Percentiles rank a stretch among this genome's conserved stretches.
These are phyloP conservation scores for Gisinianus flammeolus DNA, from an alignment of 2,888 invertebrate genomes.

Conservation along the genomic window DNA sequence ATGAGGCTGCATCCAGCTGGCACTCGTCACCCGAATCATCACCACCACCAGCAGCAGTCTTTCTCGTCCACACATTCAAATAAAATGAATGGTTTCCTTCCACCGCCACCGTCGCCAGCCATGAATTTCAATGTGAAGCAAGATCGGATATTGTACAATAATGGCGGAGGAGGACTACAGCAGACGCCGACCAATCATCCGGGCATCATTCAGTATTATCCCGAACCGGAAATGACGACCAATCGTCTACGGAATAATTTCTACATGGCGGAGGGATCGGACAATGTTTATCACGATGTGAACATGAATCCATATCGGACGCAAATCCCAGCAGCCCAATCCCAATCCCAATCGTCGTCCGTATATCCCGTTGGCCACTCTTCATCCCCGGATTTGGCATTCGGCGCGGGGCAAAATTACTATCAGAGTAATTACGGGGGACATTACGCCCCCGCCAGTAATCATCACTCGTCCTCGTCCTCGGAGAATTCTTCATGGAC, in stretches of 20 bases:
- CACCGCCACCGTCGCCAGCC: too few species aligned
- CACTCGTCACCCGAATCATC: neutral
- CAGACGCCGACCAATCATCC: neutral
- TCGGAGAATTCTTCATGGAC: constrained; percentile 46
- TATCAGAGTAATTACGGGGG: constrained; percentile 16
- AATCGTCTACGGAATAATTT: too few species aligned
- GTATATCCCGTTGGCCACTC: neutral
- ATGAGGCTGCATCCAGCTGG: neutral
- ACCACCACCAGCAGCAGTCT: neutral
- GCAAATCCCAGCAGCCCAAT: neutral
- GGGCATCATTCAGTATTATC: neutral
- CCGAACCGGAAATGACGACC: neutral
- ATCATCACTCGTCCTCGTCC: constrained; percentile 13
- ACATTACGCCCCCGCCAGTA: neutral
- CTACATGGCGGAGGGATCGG: constrained; percentile 21
- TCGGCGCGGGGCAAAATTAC: constrained; percentile 30
- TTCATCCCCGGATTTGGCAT: neutral
- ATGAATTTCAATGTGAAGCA: constrained; percentile 31
- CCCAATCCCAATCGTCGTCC: neutral
- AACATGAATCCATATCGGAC: constrained; percentile 2
- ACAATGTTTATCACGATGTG: constrained; percentile 31
- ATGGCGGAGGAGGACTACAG: neutral
- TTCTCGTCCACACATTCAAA: neutral
- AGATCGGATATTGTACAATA: constrained; percentile 30
- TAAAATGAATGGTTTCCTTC: neutral